Conservation (phyloP, 2,797 vertebrate genomes). For the Sparus aurata region DNA sequence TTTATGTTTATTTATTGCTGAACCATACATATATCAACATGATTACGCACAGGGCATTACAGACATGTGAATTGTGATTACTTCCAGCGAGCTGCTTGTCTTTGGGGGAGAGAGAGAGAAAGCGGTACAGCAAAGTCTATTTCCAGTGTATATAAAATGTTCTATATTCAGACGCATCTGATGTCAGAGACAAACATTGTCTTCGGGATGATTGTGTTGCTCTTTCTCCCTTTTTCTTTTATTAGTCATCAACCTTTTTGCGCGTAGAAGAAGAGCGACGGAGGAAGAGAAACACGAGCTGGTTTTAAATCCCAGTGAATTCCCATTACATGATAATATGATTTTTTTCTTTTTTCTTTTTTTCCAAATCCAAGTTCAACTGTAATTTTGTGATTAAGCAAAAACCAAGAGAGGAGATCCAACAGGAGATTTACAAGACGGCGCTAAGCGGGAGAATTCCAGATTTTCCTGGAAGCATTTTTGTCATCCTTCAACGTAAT, state of each 20-base stretch:
- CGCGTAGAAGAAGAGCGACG: neutral
- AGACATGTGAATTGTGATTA: slow-evolving; percentile 55
- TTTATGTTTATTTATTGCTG: slow-evolving; percentile 69
- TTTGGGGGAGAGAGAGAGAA: slow-evolving; percentile 11
- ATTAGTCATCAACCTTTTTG: neutral
- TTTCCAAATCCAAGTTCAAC: slow-evolving; percentile 66
- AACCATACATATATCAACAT: slow-evolving; percentile 56
- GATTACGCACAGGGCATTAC: slow-evolving; percentile 41
- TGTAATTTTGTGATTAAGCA: slow-evolving; percentile 73
- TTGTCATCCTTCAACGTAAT: slow-evolving; percentile 80
- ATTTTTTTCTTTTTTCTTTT: slow-evolving; percentile 50
- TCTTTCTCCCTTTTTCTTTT: neutral
- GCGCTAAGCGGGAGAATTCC: slow-evolving; percentile 77
- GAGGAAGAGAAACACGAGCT: slow-evolving; percentile 13
- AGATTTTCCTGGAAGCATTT: slow-evolving; percentile 84
- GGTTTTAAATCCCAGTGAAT: slow-evolving; percentile 48
- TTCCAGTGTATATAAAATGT: neutral
- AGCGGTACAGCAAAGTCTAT: slow-evolving; percentile 6
- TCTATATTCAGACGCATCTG: slow-evolving; percentile 14
- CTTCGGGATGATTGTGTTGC: neutral
- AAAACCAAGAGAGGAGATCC: slow-evolving; percentile 57
- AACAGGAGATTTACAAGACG: slow-evolving; percentile 76
- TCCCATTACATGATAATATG: slow-evolving; percentile 53
- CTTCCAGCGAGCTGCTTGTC: slow-evolving; percentile 58
- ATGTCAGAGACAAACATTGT: neutral